Conservation (phyloP, 2,113 vertebrate species). For the Passer domesticus region DNA sequence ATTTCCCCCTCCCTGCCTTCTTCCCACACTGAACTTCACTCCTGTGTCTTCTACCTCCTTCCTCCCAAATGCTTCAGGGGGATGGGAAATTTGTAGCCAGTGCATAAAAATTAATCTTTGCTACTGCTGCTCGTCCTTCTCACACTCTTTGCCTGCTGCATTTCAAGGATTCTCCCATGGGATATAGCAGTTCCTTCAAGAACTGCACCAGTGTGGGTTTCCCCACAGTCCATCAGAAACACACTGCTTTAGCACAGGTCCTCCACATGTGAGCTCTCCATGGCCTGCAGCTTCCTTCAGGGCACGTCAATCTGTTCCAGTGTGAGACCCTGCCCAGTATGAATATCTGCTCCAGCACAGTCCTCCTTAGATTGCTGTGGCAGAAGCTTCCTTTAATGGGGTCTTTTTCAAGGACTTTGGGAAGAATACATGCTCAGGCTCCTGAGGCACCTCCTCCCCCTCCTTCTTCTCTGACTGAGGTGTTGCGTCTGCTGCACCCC, state of each 20-base stretch:
- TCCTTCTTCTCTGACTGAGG: background rate
- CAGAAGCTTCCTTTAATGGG: background rate
- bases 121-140: fast-evolving
- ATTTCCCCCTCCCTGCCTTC: background rate
- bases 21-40: background rate
- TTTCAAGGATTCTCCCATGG: background rate
- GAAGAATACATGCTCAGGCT: background rate
- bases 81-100: background rate
- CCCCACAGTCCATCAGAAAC: background rate
- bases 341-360: background rate
- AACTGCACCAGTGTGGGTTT: background rate
- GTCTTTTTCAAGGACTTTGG: background rate
- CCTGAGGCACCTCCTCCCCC: background rate
- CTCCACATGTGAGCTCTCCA: too few species aligned
- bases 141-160: background rate
- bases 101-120: background rate
- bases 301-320: background rate
- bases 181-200: background rate
- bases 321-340: fast-evolving
- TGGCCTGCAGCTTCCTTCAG: background rate
- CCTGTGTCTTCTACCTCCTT: background rate
- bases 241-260: background rate
- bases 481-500: background rate
- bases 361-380: background rate
- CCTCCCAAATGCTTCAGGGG: background rate